phyloP scores from a whole-genome alignment of 2,797 vertebrate genomes.

The Steatocranus sp. region DNA sequence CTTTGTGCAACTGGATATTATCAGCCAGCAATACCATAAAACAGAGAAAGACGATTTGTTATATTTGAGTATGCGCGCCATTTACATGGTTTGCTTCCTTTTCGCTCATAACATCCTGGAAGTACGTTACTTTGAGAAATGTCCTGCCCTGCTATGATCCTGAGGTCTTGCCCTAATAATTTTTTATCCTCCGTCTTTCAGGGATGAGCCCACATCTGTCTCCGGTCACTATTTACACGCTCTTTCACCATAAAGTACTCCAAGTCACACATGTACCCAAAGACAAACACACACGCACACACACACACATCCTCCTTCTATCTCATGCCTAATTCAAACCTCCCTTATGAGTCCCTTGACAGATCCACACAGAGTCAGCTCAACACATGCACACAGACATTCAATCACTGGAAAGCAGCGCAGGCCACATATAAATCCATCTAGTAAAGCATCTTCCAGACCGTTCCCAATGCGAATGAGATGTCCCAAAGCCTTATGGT shows the following conservation, averaged over 20 bases:
- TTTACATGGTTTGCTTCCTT: constrained; percentile 4
- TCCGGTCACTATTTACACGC: constrained; percentile 72
- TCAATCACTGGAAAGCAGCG: constrained; percentile 68
- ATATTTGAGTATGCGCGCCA: not conserved
- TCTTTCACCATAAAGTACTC: constrained; percentile 67
- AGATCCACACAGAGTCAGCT: constrained; percentile 53
- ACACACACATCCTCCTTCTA: constrained; percentile 45
- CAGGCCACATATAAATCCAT: constrained; percentile 70
- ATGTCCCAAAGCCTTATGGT: constrained; percentile 58
- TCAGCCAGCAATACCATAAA: not conserved
- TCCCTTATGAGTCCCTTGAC: constrained; percentile 75
- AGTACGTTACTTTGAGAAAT: constrained; percentile 37
- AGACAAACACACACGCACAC: constrained; percentile 20
- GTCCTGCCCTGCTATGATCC: constrained; percentile 27
- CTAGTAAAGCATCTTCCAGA: constrained; percentile 65
- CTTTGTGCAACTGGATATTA: constrained; percentile 56
- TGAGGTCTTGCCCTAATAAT: constrained; percentile 46
- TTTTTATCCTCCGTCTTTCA: constrained; percentile 59
- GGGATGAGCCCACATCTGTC: constrained; percentile 71
- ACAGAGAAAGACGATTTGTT: not conserved
- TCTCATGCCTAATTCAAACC: constrained; percentile 75
- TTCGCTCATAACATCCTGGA: not conserved
- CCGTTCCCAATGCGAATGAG: constrained; percentile 69
- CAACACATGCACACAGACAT: constrained; percentile 74
- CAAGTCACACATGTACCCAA: constrained; percentile 35